A percentile compares a stretch with the other conserved stretches of the same genome.
Conservation (phyloP, 2,113 vertebrate species). For the Taurulus bubalis region DNA sequence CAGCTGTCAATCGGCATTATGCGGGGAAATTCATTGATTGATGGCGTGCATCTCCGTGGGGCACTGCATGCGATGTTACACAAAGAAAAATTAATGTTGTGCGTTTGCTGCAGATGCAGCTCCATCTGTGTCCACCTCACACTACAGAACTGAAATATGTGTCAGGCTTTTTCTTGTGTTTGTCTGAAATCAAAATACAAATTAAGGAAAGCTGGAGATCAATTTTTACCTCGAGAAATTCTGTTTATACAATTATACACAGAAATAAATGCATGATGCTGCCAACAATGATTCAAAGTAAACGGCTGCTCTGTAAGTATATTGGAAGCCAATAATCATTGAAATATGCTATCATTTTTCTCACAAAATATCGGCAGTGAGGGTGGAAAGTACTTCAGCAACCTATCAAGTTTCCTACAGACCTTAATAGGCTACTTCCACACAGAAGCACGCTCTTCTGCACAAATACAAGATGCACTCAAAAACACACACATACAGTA, state of each 20-base stretch:
- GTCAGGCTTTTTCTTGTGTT: conserved; percentile 16
- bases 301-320: not conserved
- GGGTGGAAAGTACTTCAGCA: not conserved
- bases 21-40: conserved; percentile 62
- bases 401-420: conserved; percentile 27
- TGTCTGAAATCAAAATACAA: not conserved
- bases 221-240: not conserved
- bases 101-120: not conserved
- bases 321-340: not conserved
- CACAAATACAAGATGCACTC: conserved; percentile 25
- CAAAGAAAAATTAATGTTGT: conserved; percentile 9
- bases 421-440: conserved; percentile 37
- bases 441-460: conserved; percentile 17
- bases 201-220: not conserved
- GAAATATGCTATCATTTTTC: not conserved
- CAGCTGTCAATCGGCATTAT: conserved; percentile 69
- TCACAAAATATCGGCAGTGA: conserved; percentile 14
- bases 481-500: conserved; percentile 10
- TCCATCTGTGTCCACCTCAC: conserved; percentile 16
- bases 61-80: not conserved
- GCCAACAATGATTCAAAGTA: not conserved
- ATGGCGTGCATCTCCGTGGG: not conserved
- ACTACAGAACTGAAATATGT: not conserved
- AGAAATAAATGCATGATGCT: not conserved
- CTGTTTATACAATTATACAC: not conserved